A percentile compares a stretch with the other conserved stretches of the same genome.
Evolutionary conservation across 2,797 vertebrate genomes (phyloP).

Genomic region (Neoniphon sammara): DNA sequence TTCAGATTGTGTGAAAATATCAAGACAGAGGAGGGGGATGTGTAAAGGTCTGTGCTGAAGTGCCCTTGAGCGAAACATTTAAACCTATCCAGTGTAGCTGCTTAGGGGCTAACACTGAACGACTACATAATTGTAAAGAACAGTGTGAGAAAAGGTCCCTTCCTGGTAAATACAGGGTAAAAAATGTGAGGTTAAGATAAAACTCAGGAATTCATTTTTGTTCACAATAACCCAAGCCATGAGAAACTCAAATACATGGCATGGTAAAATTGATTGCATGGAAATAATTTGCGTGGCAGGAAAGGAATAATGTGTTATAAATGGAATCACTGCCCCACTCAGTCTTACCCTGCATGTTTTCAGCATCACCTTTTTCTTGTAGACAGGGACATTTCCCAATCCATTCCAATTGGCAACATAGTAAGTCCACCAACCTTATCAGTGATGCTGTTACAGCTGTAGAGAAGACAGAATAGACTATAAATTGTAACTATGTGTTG

Average conservation of each 20-base stretch:
- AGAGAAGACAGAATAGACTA: constrained; percentile 41
- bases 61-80: constrained; percentile 11
- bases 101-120: background rate
- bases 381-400: constrained; percentile 50
- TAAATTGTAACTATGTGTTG: constrained; percentile 43
- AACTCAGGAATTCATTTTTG: no score
- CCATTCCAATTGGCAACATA: constrained; percentile 56
- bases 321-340: no score
- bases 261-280: no score
- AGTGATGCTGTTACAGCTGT: constrained; percentile 48
- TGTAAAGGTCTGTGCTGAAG: constrained; percentile 4
- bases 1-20: constrained; percentile 58
- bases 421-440: constrained; percentile 50
- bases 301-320: no score
- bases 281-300: no score
- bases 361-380: constrained; percentile 39
- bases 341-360: background rate
- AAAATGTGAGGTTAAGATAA: no score
- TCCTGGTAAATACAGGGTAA: no score
- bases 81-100: background rate
- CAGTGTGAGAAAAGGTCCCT: no score
- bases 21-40: constrained; percentile 51
- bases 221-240: no score
- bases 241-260: no score
- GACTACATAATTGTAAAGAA: no score